phyloP scores from a whole-genome alignment of 2,888 invertebrate genomes.

The Drosophila merina region DNA sequence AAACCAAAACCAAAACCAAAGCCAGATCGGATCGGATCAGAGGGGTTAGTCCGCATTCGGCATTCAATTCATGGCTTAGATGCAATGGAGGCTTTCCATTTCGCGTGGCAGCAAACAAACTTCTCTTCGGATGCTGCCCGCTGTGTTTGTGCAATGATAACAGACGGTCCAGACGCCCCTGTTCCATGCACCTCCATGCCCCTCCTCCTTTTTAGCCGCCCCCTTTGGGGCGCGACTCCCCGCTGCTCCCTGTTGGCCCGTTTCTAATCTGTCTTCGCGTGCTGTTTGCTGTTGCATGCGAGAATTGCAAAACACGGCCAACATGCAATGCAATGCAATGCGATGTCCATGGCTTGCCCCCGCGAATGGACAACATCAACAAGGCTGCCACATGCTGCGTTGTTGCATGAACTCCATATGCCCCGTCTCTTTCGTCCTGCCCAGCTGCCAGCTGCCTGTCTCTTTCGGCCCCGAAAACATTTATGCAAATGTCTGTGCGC shows the following conservation, averaged over 20 bases:
- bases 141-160: constrained; percentile 68
- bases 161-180: constrained; percentile 35
- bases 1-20: no score
- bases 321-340: constrained; percentile 65
- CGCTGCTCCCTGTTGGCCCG: constrained; percentile 40
- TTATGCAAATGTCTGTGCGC: constrained; percentile 64
- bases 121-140: constrained; percentile 49
- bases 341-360: constrained; percentile 23
- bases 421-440: constrained; percentile 22
- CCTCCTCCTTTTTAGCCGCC: constrained; percentile 31
- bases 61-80: constrained; percentile 34
- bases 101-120: constrained; percentile 20
- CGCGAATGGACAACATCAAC: constrained; percentile 50
- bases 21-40: constrained; percentile 9
- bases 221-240: constrained; percentile 21
- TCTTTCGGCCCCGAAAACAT: constrained; percentile 34
- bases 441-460: constrained; percentile 12
- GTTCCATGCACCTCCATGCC: not conserved
- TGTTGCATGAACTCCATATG: constrained; percentile 8
- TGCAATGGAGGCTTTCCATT: constrained; percentile 24
- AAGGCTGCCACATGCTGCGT: constrained; percentile 69
- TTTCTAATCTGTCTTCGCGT: constrained; percentile 78
- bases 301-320: constrained; percentile 69
- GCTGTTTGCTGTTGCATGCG: constrained; percentile 72
- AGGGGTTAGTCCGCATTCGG: not conserved